Evolutionary conservation across 2,888 invertebrate genomes (phyloP), one percentile per base, ranked within the genome.

Genomic region (Petrolisthes manimaculis): DNA sequence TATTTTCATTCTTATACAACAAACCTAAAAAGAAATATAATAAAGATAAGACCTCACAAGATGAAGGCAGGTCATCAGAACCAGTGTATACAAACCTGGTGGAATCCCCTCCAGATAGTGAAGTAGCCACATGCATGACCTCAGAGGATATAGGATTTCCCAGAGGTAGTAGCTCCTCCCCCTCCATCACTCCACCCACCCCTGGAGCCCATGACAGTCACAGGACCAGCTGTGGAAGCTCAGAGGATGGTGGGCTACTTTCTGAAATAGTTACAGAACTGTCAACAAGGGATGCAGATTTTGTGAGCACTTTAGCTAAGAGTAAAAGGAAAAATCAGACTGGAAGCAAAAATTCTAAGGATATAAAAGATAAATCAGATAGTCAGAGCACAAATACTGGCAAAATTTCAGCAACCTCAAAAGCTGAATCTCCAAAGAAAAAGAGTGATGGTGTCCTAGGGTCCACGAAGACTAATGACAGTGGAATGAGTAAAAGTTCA

Each of bases 221-320:
- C 21, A 87, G 90, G 55, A 86, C 88, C 54, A 90, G 89, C 84
- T 88, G 88, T 67, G 89, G 89, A 24, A 89, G 91, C 74, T 86
- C 88, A 37, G 89, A 89, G 55, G 91, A 91, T 54, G 91, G 91
- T 56, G 91, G 91, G 18, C 56, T 91, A 18, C 88, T 91, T 18
- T 91, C 91, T 51, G 91, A 91, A 84, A 91, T 91, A 82, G 91
- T 91, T 37, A 88, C 88, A 51, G 91, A 91, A 61, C 83, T 91
- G 6, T 88, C 88, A 56, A 88, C 88, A 18, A 79, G 89, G 37
- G 89, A 89, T 75, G 88, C 86, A 14, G 86, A 89, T 37, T 89
- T 88, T 75, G 83, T 86, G 55, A 81, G 85, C 71, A 71, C 89
- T 53, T 78, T 89, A 21, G 69, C 86, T 51, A 86, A 88, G 67